A percentile compares a stretch with the other conserved stretches of the same genome.
phyloP scores from a whole-genome alignment of 2,797 vertebrate species.

The Sebastes oblongus region DNA sequence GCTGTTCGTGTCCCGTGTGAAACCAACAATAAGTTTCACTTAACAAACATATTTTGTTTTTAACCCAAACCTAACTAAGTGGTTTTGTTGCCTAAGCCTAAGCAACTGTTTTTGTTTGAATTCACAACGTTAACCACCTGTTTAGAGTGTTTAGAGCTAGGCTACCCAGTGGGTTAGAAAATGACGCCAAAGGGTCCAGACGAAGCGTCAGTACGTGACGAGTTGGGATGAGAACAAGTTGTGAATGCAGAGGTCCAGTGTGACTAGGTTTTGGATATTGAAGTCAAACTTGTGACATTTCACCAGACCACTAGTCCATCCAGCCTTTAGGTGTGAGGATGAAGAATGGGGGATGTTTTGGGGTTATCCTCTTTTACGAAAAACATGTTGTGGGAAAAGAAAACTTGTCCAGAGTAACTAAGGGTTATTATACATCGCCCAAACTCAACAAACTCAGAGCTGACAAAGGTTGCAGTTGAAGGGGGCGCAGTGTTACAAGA shows the following conservation, averaged over 20 bases:
- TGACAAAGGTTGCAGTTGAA: background rate
- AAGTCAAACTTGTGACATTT: background rate
- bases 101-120: no score
- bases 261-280: background rate
- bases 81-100: no score
- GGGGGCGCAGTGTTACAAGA: background rate
- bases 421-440: background rate
- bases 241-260: background rate
- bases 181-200: no score
- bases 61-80: no score
- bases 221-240: no score
- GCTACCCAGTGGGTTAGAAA: no score
- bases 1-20: no score
- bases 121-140: no score
- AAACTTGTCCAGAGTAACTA: background rate
- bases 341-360: background rate
- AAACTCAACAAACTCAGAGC: background rate
- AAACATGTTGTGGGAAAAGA: fast-evolving
- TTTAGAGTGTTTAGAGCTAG: no score
- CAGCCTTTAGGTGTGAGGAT: background rate
- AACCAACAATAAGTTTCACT: no score
- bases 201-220: fast-evolving
- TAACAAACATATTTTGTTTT: no score
- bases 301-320: background rate
- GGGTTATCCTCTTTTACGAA: background rate